Conservation (phyloP, 2,113 vertebrate genomes). For the Colinus virginianus region DNA sequence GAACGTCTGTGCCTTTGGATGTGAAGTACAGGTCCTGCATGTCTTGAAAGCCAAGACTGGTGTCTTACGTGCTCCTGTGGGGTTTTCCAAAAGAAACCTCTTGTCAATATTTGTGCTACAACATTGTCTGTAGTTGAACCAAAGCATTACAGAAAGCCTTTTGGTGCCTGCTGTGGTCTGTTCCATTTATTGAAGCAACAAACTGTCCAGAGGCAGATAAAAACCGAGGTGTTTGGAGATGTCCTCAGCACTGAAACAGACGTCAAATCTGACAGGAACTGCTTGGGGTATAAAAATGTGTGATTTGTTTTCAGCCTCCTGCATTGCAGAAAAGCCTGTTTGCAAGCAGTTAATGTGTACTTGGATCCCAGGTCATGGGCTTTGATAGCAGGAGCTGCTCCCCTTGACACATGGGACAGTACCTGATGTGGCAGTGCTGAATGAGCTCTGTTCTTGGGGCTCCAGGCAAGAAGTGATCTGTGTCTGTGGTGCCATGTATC, state of each 20-base stretch:
- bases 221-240: not conserved
- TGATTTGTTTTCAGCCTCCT: not conserved
- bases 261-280: not conserved
- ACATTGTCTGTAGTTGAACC: not conserved
- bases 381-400: not conserved
- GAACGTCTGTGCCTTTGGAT: not conserved
- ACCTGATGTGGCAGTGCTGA: not conserved
- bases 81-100: not conserved
- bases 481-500: not conserved
- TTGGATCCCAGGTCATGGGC: not conserved
- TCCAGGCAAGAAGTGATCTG: fast-evolving
- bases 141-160: not conserved
- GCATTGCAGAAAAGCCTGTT: not conserved
- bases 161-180: not conserved
- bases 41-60: not conserved
- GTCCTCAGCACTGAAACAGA: not conserved
- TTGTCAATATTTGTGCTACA: fast-evolving
- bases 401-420: fast-evolving
- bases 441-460: fast-evolving
- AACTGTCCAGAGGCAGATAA: not conserved
- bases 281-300: not conserved
- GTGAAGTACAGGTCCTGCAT: not conserved
- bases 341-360: not conserved
- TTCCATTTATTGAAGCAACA: not conserved
- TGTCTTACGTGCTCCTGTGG: not conserved